Evolutionary conservation across 2,113 vertebrate genomes (phyloP).

Genomic region (Ellobius talpinus): DNA sequence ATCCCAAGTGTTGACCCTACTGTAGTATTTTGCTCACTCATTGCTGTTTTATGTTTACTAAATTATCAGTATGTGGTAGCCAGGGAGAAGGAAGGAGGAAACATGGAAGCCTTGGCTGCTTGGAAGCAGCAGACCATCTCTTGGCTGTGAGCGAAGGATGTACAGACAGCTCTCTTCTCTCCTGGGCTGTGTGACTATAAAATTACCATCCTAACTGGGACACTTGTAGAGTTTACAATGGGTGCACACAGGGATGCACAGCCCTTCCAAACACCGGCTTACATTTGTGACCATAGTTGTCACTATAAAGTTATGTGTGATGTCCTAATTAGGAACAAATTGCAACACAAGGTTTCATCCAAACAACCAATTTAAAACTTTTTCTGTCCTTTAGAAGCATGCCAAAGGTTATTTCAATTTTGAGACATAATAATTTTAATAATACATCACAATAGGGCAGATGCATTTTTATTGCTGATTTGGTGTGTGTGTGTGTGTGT

Average conservation of each 20-base stretch:
- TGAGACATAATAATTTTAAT: conserved; percentile 31
- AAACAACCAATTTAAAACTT: conserved; percentile 35
- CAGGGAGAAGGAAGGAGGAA: neutral
- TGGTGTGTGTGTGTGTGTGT: neutral
- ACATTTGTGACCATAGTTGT: conserved; percentile 15
- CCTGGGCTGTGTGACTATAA: neutral
- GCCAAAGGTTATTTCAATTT: conserved; percentile 37
- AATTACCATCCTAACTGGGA: neutral
- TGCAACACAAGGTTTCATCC: neutral
- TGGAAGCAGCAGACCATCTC: neutral
- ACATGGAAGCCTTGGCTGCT: neutral
- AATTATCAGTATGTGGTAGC: neutral
- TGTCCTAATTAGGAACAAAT: neutral
- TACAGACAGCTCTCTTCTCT: neutral
- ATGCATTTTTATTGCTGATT: conserved; percentile 33
- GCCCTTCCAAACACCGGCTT: neutral
- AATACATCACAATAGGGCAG: neutral
- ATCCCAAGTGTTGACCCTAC: too few species aligned
- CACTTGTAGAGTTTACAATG: neutral
- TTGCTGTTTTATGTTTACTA: neutral
- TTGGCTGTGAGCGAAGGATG: neutral
- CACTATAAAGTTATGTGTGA: neutral
- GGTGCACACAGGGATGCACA: neutral
- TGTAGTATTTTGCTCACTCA: neutral
- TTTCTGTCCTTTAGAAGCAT: neutral